These are phyloP conservation scores for Nasonia vitripennis DNA, from an alignment of 1,140 invertebrate genomes.

Conservation along the genomic window DNA sequence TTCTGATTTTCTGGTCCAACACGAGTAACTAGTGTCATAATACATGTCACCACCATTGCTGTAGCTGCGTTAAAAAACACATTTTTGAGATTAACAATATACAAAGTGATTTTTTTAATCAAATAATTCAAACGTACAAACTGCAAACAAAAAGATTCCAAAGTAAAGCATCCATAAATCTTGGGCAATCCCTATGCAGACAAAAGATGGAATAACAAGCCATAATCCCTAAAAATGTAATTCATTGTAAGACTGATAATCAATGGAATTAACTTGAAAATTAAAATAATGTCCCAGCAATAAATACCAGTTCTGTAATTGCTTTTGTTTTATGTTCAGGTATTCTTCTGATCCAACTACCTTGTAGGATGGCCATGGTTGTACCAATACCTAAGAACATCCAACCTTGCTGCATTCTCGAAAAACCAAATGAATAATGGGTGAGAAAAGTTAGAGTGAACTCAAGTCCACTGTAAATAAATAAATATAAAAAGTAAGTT, in stretches of 20 bases:
- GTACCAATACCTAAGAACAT: constrained; percentile 97
- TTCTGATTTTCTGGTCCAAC: constrained; percentile 90
- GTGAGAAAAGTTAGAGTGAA: constrained; percentile 98
- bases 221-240: constrained; percentile 82
- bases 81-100: constrained; percentile 55
- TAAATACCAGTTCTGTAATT: constrained; percentile 81
- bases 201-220: constrained; percentile 91
- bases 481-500: constrained; percentile 96
- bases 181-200: constrained; percentile 87
- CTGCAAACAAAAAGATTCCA: constrained; percentile 91
- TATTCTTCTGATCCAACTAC: constrained; percentile 88
- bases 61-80: constrained; percentile 80
- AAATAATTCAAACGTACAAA: constrained; percentile 82
- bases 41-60: constrained; percentile 94
- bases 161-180: constrained; percentile 80
- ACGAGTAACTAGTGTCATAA: constrained; percentile 91
- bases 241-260: background rate
- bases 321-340: constrained; percentile 84
- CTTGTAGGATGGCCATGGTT: constrained; percentile 96
- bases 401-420: constrained; percentile 96
- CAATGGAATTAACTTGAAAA: constrained; percentile 25
- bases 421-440: constrained; percentile 93
- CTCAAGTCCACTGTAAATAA: constrained; percentile 97
- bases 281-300: constrained; percentile 11
- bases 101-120: constrained; percentile 14